Base-by-base conservation (phyloP, 2,797 vertebrate genomes). In the Petrocephalus schoutedeni region DNA sequence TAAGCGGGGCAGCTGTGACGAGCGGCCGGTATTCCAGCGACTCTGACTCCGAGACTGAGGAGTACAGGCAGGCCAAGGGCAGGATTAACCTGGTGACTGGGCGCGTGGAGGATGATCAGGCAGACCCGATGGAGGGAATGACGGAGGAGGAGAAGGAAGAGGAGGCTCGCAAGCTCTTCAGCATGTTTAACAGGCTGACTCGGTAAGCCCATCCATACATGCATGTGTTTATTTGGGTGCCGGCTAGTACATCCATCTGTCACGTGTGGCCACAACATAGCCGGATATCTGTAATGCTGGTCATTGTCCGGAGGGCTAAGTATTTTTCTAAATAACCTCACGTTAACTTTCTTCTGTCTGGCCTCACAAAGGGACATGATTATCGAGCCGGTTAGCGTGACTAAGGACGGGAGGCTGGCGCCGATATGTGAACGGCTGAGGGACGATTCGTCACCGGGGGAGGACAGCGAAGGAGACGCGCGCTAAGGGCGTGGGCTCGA, bases 1-100 rank as follows among this genome's bases (percentile, higher is more conserved):
- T 64, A 53, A 12, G 10, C 5, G 23, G 45, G 23, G 2, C 56
- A 8, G 83, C 83, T 21, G 9, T 19, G n/a, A 74, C 23, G 0
- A 58, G 41, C 7, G 67, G 87, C 2, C 19, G 2, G 64, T 80
- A 87, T 21, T 87, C 86, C 86, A 67, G 59, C 21, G 45, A 83
- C 56, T 59, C 90, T 16, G 89, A 92, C 89, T 90, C 90, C 0
- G 91, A 92, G 59, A 92, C 91, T 7, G 90, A 92, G 49, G 91
- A 92, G 41, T 92, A 92, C 71, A 89, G 57, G 56, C 85, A 86
- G 54, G 56, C 53, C 32, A 86, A 57, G 32, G 7, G 36, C 56
- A 86, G 41, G 41, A 59, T 67, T 5, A 87, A 51, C 61, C 59
- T 57, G n/a, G 32, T 59, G 45, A 67, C 59, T 2, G 57, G 86